Percentiles rank a stretch among this genome's conserved stretches.
phyloP scores from a whole-genome alignment of 1,140 invertebrate species.

The Coelopa frigida region DNA sequence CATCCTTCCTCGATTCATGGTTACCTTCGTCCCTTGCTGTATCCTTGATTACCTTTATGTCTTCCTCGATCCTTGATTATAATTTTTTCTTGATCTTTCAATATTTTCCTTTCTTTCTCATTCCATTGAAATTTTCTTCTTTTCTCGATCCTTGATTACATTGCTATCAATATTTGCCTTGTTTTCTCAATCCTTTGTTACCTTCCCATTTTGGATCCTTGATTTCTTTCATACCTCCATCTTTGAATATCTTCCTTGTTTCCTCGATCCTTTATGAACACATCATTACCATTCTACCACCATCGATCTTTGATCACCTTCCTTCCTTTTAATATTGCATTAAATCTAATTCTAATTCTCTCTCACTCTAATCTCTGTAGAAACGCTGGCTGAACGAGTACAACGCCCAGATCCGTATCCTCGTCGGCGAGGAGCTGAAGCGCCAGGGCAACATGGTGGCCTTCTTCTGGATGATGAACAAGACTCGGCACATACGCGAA shows the following conservation, averaged over 20 bases:
- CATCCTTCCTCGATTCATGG: no score
- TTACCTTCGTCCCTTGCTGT: no score
- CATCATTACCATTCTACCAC: no score
- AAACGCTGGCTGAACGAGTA: conserved; percentile 71
- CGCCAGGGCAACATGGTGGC: conserved; percentile 57
- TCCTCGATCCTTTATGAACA: conserved; percentile 1
- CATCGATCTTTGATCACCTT: no score
- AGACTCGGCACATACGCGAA: conserved; percentile 62
- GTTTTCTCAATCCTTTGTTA: neutral
- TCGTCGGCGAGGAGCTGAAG: conserved; percentile 65
- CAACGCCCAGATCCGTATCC: conserved; percentile 60
- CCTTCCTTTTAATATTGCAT: no score
- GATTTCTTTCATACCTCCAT: neutral
- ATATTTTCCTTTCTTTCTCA: no score
- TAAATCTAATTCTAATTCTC: no score
- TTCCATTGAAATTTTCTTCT: no score
- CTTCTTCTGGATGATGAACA: conserved; percentile 74
- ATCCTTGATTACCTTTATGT: no score
- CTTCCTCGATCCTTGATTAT: neutral
- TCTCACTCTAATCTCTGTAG: conserved; percentile 46
- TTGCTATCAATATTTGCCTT: no score
- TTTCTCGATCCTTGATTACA: neutral
- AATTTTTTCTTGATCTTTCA: neutral
- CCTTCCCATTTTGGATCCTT: neutral
- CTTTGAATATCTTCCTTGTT: neutral